Evolutionary conservation across 2,113 vertebrate genomes (phyloP).

Genomic region (Pelmatolapia mariae): DNA sequence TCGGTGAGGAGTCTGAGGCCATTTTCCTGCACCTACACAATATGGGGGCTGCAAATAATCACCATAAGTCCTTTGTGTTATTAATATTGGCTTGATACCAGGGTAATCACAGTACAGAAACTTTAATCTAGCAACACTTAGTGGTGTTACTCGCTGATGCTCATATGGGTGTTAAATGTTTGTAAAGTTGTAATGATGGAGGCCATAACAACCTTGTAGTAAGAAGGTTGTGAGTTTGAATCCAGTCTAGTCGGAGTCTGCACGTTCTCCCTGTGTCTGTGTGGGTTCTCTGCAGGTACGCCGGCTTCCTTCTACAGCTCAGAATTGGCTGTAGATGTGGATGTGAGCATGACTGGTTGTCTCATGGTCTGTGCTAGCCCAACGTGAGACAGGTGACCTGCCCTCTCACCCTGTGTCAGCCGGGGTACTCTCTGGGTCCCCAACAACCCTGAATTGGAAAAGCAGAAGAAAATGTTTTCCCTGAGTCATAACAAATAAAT

Average conservation of each 20-base stretch:
- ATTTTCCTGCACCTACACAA: neutral
- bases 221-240: neutral
- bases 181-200: neutral
- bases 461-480: neutral
- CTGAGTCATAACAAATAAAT: neutral
- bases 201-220: neutral
- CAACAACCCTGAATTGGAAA: neutral
- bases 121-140: neutral
- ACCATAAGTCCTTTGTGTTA: neutral
- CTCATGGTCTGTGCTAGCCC: too few species aligned
- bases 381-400: too few species aligned
- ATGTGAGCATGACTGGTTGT: too few species aligned
- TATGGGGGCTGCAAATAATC: neutral
- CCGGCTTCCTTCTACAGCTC: too few species aligned
- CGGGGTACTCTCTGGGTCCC: neutral
- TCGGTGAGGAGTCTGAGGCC: neutral
- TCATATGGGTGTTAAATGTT: neutral
- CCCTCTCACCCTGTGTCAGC: too few species aligned
- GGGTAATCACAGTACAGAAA: neutral
- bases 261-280: neutral
- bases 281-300: neutral
- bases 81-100: neutral
- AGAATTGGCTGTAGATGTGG: too few species aligned
- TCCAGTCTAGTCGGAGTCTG: neutral
- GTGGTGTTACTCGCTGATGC: neutral